Conservation (phyloP, 2,888 invertebrate genomes). For the Drosophila nr. fundita region DNA sequence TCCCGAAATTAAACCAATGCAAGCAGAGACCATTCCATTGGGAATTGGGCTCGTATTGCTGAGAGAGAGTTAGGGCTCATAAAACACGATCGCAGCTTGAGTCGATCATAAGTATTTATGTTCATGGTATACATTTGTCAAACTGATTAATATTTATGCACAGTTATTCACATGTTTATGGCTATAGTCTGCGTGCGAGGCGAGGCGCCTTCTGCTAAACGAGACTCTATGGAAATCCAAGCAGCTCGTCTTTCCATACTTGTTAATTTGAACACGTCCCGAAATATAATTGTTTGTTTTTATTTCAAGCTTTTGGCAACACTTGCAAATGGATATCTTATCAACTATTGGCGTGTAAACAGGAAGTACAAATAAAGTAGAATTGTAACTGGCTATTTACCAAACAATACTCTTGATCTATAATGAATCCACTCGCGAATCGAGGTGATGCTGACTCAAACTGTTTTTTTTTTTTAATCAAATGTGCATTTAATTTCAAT, state of each 20-base stretch:
- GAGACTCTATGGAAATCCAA: constrained; percentile 22
- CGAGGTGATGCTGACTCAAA: not conserved
- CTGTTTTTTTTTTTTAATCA: not conserved
- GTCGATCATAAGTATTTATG: not conserved
- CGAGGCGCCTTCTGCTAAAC: constrained; percentile 48
- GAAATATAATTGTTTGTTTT: constrained; percentile 2
- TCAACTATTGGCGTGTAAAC: constrained; percentile 7
- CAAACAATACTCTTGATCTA: not conserved
- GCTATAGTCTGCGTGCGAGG: constrained; percentile 35
- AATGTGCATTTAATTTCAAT: constrained; percentile 6
- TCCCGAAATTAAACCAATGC: constrained; percentile 1
- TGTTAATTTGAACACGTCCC: constrained; percentile 7
- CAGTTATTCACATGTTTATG: constrained; percentile 58
- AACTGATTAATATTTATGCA: constrained; percentile 46
- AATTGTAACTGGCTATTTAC: not conserved
- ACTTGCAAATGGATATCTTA: constrained; percentile 6
- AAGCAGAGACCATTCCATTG: constrained; percentile 19
- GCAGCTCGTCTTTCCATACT: constrained; percentile 3
- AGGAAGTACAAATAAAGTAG: constrained; percentile 24
- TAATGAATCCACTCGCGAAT: not conserved
- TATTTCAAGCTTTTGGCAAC: constrained; percentile 14
- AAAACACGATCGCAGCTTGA: constrained; percentile 33
- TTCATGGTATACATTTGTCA: constrained; percentile 24
- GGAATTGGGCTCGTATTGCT: constrained; percentile 23
- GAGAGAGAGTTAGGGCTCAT: constrained; percentile 4